phyloP scores from a whole-genome alignment of 2,797 vertebrate genomes.

The Hemitrygon akajei region DNA sequence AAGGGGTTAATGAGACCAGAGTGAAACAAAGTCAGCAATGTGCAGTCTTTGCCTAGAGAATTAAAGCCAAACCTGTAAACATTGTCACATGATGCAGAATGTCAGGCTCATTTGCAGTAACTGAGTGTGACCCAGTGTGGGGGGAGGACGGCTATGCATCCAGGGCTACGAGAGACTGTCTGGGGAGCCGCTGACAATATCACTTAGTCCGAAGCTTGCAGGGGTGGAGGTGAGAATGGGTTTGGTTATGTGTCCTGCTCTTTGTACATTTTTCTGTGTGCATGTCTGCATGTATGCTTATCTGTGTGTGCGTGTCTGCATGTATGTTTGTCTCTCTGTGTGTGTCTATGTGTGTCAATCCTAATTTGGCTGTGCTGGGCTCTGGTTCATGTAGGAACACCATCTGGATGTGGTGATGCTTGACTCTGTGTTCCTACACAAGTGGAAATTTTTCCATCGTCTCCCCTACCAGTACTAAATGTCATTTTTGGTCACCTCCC shows the following conservation, averaged over 20 bases:
- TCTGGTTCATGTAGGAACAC: neutral
- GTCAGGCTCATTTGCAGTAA: constrained; percentile 6
- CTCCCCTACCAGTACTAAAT: neutral
- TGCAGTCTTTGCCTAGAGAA: neutral
- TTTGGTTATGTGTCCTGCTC: neutral
- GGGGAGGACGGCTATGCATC: neutral
- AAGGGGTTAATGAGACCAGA: neutral
- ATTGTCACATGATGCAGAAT: constrained; percentile 12
- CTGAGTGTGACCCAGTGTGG: neutral
- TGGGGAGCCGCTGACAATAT: neutral
- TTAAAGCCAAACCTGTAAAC: constrained; percentile 13
- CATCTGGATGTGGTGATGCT: neutral
- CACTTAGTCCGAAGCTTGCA: neutral
- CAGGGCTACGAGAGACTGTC: neutral
- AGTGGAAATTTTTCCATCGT: neutral
- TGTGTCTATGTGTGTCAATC: neutral
- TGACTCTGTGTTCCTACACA: neutral
- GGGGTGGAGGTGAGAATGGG: neutral
- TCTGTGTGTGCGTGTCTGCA: neutral
- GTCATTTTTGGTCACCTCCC: neutral
- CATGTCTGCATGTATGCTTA: neutral
- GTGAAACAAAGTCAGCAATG: neutral
- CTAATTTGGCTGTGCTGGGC: neutral
- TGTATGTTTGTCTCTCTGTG: neutral
- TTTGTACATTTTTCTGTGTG: neutral